Base-by-base conservation (phyloP, 2,888 invertebrate genomes). In the Campoplex capitator region DNA sequence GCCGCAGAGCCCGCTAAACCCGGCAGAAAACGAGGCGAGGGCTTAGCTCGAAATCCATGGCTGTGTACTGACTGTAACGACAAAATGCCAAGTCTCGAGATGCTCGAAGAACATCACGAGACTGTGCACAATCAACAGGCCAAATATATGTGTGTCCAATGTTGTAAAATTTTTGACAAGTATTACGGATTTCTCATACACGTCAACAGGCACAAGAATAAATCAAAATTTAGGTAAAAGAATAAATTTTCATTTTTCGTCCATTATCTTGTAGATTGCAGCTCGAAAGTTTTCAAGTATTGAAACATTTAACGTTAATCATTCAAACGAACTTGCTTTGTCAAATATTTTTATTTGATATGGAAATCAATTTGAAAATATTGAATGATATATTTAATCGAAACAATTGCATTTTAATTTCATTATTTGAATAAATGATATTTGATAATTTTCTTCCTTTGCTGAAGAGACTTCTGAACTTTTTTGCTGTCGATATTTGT, bases 71-170 rank as follows among this genome's bases (percentile, higher is more conserved):
- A 95, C 84, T 96, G 96, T 90, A 94, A 95, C 85, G 93, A 94
- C 65, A 94, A 95, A 91, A 91, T 95, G 68, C 94, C 95, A 73
- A 93, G 94, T 82, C 93, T 95, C 85, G 94, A 95, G 56, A 95
- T 95, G 86, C 93, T 97, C 54, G 94, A 96, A 80, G 95, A 96
- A 1, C 97, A 97, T 91, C 96, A 96, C 71, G 95, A 95, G 87
- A 94, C 95, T 9, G 95, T 96, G 0, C 97, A 97, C 90, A 96
- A 96, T 68, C 96, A 96, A 90, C 95, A 96, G 87, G 95, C 96
- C 0, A 96, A 96, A 8, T 97, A 96, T 90, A 95, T 95, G 91
- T 97, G 97, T 91, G 95, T 96, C 32, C 96, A 97, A 90, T 97
- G 97, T 91, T 96, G 96, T 68, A 96, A 96, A 89, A 95, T 96